Evolutionary conservation across 2,797 vertebrate species (phyloP).

Genomic region (Odontamblyopus rebecca): DNA sequence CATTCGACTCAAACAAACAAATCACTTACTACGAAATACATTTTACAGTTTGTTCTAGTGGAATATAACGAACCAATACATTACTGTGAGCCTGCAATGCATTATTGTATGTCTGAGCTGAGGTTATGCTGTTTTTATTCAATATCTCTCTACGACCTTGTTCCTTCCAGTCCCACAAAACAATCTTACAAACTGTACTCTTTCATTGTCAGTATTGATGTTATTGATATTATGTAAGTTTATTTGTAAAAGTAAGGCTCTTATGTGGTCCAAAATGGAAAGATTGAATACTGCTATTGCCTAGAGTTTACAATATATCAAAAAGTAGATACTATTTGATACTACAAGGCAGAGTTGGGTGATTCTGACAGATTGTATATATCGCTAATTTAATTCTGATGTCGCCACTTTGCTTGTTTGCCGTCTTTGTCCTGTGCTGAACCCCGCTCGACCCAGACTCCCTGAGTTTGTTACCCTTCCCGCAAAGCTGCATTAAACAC

Average conservation of each 20-base stretch:
- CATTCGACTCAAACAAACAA: neutral
- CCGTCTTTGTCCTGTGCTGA: too few relatives aligned
- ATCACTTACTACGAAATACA: neutral
- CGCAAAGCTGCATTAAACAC: too few relatives aligned
- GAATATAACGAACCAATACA: constrained; percentile 1
- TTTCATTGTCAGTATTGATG: neutral
- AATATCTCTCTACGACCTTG: constrained; percentile 1
- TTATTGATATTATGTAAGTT: neutral
- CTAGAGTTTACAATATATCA: too few relatives aligned
- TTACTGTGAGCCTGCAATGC: neutral
- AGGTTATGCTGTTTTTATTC: constrained; percentile 2
- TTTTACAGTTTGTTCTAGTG: neutral
- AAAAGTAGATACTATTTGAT: too few relatives aligned
- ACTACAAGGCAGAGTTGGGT: too few relatives aligned
- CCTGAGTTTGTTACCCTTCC: too few relatives aligned
- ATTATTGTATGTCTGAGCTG: neutral
- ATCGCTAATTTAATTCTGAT: too few relatives aligned
- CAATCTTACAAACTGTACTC: neutral
- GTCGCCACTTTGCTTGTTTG: too few relatives aligned
- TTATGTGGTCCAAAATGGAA: neutral
- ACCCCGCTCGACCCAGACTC: too few relatives aligned
- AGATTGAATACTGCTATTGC: neutral
- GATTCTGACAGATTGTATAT: too few relatives aligned
- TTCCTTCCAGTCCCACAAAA: neutral
- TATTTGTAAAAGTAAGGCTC: neutral